Evolutionary conservation across 2,888 invertebrate genomes (phyloP), one percentile per base, ranked within the genome.

Genomic region (Mythimna impura): DNA sequence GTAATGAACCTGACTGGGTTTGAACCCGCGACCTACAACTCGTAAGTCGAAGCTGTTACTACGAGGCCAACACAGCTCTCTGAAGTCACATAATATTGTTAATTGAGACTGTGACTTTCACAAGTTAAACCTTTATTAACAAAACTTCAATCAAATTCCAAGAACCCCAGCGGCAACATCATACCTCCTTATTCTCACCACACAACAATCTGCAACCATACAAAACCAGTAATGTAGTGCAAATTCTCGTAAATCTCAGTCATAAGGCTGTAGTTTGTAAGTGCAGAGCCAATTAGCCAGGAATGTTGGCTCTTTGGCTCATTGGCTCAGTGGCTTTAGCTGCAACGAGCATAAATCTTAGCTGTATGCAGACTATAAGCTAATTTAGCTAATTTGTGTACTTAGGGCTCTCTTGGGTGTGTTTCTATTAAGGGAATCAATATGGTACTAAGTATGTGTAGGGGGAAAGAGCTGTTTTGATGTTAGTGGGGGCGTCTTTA

Each of bases 341-440:
- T 78, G 54, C 66, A 55, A 52, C 50, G 36, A 60, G 72, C 68
- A 80, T 81, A 80, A 80, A 81, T 80, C 80, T 80, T 69, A 68
- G 72, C 76, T 76, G 71, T 79, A 69, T 80, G 71, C 67, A 7
- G 62, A 57, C 60, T 76, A 76, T 76, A 68, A 72, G 81, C 76
- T 80, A 81, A 80, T 81, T 80, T 72, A 63, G 66, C 68, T 80
- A 65, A 72, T 76, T 80, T 76, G 79, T 80, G 76, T 66, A 81
- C 54, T 34, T 6, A 20, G 63, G 4, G 17, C 47, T 57, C 64
- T 55, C 58, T 80, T 43, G 57, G 55, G 68, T 54, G 76, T 52
- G 67, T 67, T 76, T 57, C 54, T 72, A 34, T 66, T 61, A 22
- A 62, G 62, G 72, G 47, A 58, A 66, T 73, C 62, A 77, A 54